Evolutionary conservation across 37 sponge, comb jelly and placozoan species (phyloP).

Genomic region (Amphimedon queenslandica): DNA sequence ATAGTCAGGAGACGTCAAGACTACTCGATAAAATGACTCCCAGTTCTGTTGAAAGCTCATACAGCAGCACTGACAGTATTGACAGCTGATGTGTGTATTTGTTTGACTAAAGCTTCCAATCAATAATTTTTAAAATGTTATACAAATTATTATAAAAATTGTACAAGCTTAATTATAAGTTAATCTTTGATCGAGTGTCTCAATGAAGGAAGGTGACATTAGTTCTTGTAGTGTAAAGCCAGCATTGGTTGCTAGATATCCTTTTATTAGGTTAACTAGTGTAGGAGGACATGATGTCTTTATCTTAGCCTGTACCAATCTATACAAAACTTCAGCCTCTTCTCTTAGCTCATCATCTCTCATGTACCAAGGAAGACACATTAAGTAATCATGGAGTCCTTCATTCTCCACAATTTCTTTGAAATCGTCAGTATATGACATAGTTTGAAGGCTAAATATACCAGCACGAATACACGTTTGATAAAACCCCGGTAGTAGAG

Average conservation of each 20-base stretch:
- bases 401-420: neutral
- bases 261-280: neutral
- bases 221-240: neutral
- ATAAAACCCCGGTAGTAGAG: neutral
- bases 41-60: neutral
- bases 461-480: neutral
- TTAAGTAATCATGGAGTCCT: neutral
- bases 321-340: neutral
- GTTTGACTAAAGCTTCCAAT: no score
- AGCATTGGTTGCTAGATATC: neutral
- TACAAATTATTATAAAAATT: no score
- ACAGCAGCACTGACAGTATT: neutral
- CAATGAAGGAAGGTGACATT: neutral
- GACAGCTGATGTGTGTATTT: no score
- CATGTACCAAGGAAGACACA: neutral
- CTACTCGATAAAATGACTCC: neutral
- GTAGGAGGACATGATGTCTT: neutral
- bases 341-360: neutral
- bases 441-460: neutral
- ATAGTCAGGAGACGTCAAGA: neutral
- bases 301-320: neutral
- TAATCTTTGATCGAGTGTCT: neutral
- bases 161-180: no score
- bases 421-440: neutral
- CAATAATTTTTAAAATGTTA: no score